Evolutionary conservation across 2,113 vertebrate genomes (phyloP).

Genomic region (Pangasianodon hypophthalmus): DNA sequence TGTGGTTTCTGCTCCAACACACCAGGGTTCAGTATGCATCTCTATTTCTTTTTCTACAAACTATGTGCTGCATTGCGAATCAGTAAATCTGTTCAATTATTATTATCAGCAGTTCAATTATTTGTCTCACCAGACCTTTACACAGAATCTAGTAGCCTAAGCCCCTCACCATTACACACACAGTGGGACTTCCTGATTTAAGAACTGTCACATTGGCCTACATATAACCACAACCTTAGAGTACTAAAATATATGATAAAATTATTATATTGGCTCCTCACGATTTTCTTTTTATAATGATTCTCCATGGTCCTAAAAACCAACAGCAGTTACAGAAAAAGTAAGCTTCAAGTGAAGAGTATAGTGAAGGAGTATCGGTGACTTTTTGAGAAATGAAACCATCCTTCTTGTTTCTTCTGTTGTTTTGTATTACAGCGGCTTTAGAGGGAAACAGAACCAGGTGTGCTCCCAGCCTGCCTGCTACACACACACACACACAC

Average conservation of each 20-base stretch:
- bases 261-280: background rate
- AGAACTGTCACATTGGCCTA: background rate
- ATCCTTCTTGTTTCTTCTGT: background rate
- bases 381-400: background rate
- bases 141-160: constrained; percentile 45
- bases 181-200: background rate
- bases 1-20: background rate
- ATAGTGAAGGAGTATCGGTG: background rate
- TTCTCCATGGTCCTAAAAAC: background rate
- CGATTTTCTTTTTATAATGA: background rate
- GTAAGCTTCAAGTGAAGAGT: background rate
- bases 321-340: background rate
- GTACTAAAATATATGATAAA: background rate
- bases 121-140: constrained; percentile 63
- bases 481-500: background rate
- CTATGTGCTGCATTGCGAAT: constrained; percentile 54
- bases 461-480: background rate
- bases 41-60: background rate
- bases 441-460: constrained; percentile 13
- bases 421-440: background rate
- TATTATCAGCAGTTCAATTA: constrained; percentile 74
- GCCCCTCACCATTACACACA: background rate
- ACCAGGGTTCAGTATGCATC: background rate
- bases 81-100: constrained; percentile 70
- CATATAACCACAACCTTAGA: background rate